Evolutionary conservation across 2,113 vertebrate genomes (phyloP).

Genomic region (Leptosomus discolor): DNA sequence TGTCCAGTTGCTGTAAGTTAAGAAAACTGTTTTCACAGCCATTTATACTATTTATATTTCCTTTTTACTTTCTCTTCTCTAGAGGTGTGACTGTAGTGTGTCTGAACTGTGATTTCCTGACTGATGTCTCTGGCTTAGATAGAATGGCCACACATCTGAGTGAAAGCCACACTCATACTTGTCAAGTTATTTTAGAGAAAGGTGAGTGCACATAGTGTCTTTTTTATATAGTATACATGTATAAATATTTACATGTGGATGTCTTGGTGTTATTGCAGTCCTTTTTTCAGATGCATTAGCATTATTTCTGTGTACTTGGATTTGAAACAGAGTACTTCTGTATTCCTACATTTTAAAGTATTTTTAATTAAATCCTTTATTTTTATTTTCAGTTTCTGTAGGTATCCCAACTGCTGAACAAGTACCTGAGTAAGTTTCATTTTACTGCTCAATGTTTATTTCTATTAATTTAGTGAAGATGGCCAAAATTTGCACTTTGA

Average conservation of each 20-base stretch:
- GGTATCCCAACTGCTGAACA: conserved; percentile 69
- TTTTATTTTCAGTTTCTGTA: conserved; percentile 78
- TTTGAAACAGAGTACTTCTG: neutral
- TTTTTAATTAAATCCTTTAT: conserved; percentile 57
- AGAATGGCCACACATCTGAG: conserved; percentile 90
- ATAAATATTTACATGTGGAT: neutral
- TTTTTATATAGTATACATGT: neutral
- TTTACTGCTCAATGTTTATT: neutral
- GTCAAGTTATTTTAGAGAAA: conserved; percentile 87
- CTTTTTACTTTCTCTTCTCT: neutral
- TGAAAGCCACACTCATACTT: conserved; percentile 82
- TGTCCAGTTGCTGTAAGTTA: neutral
- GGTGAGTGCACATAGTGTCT: conserved; percentile 68
- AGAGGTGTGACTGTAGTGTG: conserved; percentile 89
- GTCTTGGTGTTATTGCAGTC: neutral
- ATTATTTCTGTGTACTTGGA: neutral
- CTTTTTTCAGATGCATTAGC: neutral
- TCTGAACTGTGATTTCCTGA: conserved; percentile 89
- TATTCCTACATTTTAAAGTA: neutral
- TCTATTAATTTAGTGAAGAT: neutral
- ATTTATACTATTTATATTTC: neutral
- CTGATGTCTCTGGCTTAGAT: conserved; percentile 83
- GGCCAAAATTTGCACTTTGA: neutral
- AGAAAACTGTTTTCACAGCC: neutral
- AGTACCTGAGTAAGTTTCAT: conserved; percentile 79